Evolutionary conservation across 2,888 invertebrate genomes (phyloP).

Genomic region (Aricia artaxerxes): DNA sequence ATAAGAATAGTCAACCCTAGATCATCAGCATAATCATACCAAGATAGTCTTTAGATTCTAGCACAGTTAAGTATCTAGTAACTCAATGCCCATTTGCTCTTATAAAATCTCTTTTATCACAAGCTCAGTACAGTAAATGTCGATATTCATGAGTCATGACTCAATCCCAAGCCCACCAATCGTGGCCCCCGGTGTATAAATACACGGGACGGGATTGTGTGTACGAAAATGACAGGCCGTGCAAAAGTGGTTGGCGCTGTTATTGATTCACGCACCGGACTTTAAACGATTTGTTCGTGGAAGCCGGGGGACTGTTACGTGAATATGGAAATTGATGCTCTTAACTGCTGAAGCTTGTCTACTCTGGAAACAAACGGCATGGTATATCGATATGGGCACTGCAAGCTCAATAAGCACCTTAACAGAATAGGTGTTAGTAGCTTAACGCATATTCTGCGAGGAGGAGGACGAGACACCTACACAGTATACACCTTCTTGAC

Average conservation of each 20-base stretch:
- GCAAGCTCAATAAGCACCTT: too few relatives aligned
- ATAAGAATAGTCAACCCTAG: too few relatives aligned
- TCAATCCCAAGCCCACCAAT: constrained; percentile 28
- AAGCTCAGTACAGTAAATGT: constrained; percentile 16
- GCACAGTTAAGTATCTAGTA: not conserved
- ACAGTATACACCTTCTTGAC: too few relatives aligned
- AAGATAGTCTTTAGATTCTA: too few relatives aligned
- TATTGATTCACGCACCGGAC: constrained; percentile 51
- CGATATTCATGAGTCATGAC: constrained; percentile 30
- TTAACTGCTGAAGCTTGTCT: not conserved
- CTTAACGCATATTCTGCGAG: too few relatives aligned
- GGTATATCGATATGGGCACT: too few relatives aligned
- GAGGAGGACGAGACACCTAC: too few relatives aligned
- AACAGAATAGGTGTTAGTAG: too few relatives aligned
- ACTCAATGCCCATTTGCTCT: not conserved
- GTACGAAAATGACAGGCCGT: constrained; percentile 37
- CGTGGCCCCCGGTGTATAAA: constrained; percentile 32
- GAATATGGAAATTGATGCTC: not conserved
- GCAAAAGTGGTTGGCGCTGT: constrained; percentile 35
- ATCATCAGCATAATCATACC: too few relatives aligned
- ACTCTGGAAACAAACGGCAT: not conserved
- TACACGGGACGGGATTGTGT: constrained; percentile 28
- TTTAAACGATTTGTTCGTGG: constrained; percentile 63
- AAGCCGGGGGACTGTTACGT: constrained; percentile 44
- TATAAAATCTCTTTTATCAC: not conserved